Percentiles rank a stretch among this genome's conserved stretches.
Evolutionary conservation across 2,113 vertebrate species (phyloP).

Genomic region (Crocuta crocuta): DNA sequence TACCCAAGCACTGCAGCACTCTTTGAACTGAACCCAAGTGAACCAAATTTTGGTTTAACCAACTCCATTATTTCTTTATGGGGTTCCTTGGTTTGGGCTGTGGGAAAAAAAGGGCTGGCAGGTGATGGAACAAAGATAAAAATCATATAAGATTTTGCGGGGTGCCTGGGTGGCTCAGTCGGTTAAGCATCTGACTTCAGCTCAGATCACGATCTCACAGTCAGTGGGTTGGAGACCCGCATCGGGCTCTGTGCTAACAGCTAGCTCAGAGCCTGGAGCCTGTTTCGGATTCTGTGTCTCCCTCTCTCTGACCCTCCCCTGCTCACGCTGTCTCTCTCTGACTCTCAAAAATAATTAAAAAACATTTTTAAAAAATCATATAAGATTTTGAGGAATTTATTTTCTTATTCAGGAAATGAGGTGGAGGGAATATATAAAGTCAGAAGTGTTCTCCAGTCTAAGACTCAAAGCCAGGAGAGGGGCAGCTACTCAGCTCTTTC

Average conservation of each 20-base stretch:
- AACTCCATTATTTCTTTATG: conserved; percentile 22
- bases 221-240: too few relatives aligned
- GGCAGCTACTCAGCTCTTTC: background rate
- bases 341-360: too few relatives aligned
- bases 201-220: too few relatives aligned
- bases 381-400: conserved; percentile 8
- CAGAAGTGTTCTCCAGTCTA: background rate
- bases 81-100: background rate
- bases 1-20: background rate
- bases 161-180: too few relatives aligned
- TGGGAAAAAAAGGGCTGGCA: background rate
- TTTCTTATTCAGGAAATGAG: conserved; percentile 47
- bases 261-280: too few relatives aligned
- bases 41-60: background rate
- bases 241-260: too few relatives aligned
- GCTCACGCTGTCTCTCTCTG: too few relatives aligned
- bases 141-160: background rate
- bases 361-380: background rate
- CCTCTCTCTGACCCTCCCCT: too few relatives aligned
- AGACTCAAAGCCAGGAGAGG: background rate
- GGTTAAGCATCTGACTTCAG: too few relatives aligned
- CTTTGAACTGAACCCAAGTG: background rate
- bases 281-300: too few relatives aligned
- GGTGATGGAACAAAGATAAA: conserved; percentile 1
- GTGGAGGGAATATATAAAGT: background rate